Base-by-base conservation (phyloP, 1,140 invertebrate species). In the Ladona fulva region DNA sequence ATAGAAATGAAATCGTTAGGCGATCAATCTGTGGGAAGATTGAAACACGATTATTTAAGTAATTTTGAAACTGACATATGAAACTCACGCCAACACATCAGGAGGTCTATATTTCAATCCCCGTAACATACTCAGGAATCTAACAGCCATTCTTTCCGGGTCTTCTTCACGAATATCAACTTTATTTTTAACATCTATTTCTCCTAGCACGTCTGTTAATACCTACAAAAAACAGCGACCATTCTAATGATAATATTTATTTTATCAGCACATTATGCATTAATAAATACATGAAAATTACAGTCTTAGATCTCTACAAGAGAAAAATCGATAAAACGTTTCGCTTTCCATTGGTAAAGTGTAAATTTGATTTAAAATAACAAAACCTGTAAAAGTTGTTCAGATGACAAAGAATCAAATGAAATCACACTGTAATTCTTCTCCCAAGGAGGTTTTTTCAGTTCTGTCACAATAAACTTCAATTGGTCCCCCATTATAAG, bases 351-450 rank as follows among this genome's bases (percentile, higher is more conserved):
- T n/a, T n/a, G n/a, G n/a, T n/a, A n/a, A n/a, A n/a, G n/a, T n/a
- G n/a, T n/a, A n/a, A n/a, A n/a, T n/a, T n/a, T n/a, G n/a, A n/a
- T n/a, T n/a, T n/a, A n/a, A n/a, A n/a, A n/a, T n/a, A n/a, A n/a
- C n/a, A 11, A 52, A 82, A 92, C 87, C 86, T 96, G 94, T 75
- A 95, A 82, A 74, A 95, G 84, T 81, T 93, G 90, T 76, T 92
- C 90, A 29, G 91, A 88, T 78, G 89, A 89, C 74, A 95, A 84
- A n/a, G 92, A 89, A 86, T 95, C 94, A 85, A 95, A 95, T 78
- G 92, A 92, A 80, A 96, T 94, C 76, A 95, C 84, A 81, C 95
- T 95, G 80, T 92, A 94, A 81, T 91, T 93, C 81, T 91, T 92
- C 76, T 88, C 90, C 80, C 95, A 91, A 12, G 90, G 89, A 74